Percentiles rank a stretch among this genome's conserved stretches.
phyloP scores from a whole-genome alignment of 2,888 invertebrate genomes.

The Mythimna pallens region DNA sequence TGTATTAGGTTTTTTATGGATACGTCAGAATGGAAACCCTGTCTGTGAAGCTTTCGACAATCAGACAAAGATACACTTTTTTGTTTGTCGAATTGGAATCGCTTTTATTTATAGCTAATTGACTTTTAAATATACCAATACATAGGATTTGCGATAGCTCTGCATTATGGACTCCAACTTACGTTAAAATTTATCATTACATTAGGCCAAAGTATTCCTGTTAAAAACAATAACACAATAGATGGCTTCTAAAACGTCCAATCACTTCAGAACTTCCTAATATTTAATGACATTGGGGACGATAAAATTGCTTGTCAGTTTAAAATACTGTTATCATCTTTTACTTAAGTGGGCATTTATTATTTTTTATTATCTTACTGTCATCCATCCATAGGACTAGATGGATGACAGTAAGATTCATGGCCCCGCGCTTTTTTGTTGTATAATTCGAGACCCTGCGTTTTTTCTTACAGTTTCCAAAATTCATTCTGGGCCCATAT shows the following conservation, averaged over 20 bases:
- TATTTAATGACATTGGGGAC: conserved; percentile 1
- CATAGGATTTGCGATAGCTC: not conserved
- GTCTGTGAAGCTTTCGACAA: conserved; percentile 52
- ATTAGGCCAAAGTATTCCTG: not conserved
- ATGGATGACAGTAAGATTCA: no score
- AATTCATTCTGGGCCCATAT: no score
- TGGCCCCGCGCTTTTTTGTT: no score
- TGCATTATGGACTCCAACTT: not conserved
- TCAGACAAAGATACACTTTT: conserved; percentile 39
- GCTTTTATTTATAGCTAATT: conserved; percentile 30
- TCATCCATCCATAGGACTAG: no score
- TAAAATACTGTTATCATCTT: conserved; percentile 1
- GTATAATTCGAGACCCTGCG: no score
- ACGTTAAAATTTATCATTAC: not conserved
- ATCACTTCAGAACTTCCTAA: not conserved
- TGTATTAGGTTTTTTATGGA: conserved; percentile 64
- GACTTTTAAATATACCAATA: conserved; percentile 7
- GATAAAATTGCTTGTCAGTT: conserved; percentile 1
- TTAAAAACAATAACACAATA: not conserved
- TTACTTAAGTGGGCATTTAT: not conserved
- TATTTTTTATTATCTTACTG: not conserved
- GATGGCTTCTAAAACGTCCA: not conserved
- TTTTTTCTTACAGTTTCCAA: no score
- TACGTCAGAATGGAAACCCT: conserved; percentile 55
- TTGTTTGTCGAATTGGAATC: conserved; percentile 18